phyloP scores from a whole-genome alignment of 2,113 vertebrate species.

The Orcinus orca region DNA sequence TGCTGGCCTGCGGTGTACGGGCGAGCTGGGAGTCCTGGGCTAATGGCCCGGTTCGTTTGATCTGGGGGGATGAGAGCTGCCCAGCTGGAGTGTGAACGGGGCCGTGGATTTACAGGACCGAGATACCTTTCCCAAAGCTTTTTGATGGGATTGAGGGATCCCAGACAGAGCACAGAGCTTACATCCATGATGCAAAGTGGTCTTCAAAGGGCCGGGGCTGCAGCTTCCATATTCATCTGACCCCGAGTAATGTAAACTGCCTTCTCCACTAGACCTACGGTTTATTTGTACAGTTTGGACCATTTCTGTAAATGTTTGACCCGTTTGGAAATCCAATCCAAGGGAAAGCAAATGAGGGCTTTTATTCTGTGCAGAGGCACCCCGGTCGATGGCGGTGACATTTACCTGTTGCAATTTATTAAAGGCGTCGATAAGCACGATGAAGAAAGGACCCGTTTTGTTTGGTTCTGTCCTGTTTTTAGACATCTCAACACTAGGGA shows the following conservation, averaged over 20 bases:
- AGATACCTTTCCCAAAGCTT: background rate
- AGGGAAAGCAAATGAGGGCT: slow-evolving; percentile 31
- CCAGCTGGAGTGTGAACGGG: background rate
- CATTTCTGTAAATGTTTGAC: slow-evolving; percentile 72
- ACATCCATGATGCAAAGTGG: background rate
- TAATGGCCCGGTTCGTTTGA: rapidly evolving
- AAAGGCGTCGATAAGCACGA: no score
- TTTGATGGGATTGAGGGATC: background rate
- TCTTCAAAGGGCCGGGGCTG: slow-evolving; percentile 54
- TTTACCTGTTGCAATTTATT: background rate
- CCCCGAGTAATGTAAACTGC: slow-evolving; percentile 52
- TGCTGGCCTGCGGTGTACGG: rapidly evolving
- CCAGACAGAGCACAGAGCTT: background rate
- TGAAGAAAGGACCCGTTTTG: background rate
- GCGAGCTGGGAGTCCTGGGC: background rate
- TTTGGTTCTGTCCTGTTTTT: background rate
- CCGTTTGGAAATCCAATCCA: slow-evolving; percentile 68
- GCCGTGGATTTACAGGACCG: background rate
- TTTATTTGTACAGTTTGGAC: slow-evolving; percentile 73
- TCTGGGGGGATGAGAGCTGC: background rate
- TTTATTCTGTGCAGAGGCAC: background rate
- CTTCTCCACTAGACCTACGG: slow-evolving; percentile 9
- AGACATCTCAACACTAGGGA: background rate
- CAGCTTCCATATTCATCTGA: slow-evolving; percentile 11
- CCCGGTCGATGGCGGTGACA: background rate